These are phyloP conservation scores for Coilia nasus DNA, from an alignment of 2,797 vertebrate species.

Conservation along the genomic window DNA sequence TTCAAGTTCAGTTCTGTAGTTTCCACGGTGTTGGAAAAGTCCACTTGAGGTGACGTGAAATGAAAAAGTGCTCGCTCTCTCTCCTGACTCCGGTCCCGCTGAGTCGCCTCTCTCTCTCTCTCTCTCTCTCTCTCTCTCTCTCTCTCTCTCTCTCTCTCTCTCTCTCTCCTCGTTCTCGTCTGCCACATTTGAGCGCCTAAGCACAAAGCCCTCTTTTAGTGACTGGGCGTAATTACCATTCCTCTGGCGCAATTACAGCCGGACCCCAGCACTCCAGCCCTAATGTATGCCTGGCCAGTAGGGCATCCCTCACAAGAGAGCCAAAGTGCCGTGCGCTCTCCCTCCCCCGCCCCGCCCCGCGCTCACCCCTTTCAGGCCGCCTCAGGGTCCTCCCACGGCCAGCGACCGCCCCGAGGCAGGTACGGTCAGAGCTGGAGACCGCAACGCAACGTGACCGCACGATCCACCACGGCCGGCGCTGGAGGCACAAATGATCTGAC, in stretches of 20 bases:
- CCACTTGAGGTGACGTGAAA: background rate
- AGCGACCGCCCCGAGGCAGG: background rate
- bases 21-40: background rate
- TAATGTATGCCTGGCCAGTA: slow-evolving; percentile 42
- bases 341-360: background rate
- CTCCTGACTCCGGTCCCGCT: background rate
- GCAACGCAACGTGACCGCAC: background rate
- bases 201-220: slow-evolving; percentile 43
- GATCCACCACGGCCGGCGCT: background rate
- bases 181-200: slow-evolving; percentile 38
- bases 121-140: background rate
- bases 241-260: slow-evolving; percentile 49
- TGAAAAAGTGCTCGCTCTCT: background rate
- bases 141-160: slow-evolving; percentile 21
- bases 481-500: background rate
- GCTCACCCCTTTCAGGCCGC: background rate
- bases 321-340: background rate
- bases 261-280: slow-evolving; percentile 40
- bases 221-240: slow-evolving; percentile 52
- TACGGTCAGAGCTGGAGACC: background rate
- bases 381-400: background rate
- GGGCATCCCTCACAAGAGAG: slow-evolving; percentile 46
- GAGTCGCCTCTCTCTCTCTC: background rate
- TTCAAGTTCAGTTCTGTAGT: background rate
- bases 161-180: slow-evolving; percentile 21